Conservation (phyloP, 1,140 invertebrate genomes). For the Dreissena polymorpha region DNA sequence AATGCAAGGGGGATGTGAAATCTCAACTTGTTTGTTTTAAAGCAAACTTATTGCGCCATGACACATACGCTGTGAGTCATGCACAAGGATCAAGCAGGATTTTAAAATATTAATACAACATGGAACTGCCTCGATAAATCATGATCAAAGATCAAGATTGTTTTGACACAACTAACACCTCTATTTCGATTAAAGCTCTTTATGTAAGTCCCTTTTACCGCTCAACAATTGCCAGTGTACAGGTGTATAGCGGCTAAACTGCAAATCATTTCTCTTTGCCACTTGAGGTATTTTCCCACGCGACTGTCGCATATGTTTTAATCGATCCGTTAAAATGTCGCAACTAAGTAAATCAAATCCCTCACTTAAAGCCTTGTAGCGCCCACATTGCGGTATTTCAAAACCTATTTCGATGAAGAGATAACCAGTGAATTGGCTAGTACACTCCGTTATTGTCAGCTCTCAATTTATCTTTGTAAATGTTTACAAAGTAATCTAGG, state of each 20-base stretch:
- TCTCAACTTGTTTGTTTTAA: no score
- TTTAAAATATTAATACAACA: not conserved
- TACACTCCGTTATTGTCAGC: conserved; percentile 48
- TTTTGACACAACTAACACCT: conserved; percentile 1
- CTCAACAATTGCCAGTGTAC: conserved; percentile 34
- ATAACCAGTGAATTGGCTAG: conserved; percentile 23
- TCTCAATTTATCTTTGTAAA: conserved; percentile 53
- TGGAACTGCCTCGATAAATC: not conserved
- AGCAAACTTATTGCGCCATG: no score
- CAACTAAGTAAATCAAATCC: no score
- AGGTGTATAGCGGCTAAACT: conserved; percentile 47
- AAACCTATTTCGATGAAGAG: conserved; percentile 33
- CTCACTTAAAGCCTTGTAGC: no score
- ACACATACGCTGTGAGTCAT: not conserved
- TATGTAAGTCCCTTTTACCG: conserved; percentile 35
- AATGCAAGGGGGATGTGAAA: no score
- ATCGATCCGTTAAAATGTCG: no score
- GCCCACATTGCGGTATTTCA: conserved; percentile 15
- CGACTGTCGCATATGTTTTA: conserved; percentile 32
- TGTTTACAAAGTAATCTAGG: conserved; percentile 53
- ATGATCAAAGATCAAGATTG: not conserved
- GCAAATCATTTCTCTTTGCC: conserved; percentile 44
- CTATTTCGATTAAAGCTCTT: conserved; percentile 4
- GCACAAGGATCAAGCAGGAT: not conserved
- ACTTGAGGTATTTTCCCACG: conserved; percentile 58